phyloP scores from a whole-genome alignment of 2,888 invertebrate species.

The Ormyrus labotus region DNA sequence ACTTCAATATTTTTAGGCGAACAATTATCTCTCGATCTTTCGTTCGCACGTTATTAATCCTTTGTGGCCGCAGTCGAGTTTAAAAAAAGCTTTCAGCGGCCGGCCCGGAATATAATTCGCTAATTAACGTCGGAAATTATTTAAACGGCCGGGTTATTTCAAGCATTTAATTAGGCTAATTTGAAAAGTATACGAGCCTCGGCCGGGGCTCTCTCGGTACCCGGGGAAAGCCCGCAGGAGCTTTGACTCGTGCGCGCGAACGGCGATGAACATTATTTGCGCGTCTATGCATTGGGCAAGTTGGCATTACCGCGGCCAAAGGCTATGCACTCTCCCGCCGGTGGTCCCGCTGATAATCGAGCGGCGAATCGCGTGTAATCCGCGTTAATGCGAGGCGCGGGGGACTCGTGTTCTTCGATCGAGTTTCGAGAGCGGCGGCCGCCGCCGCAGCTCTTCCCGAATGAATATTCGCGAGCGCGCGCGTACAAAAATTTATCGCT shows the following conservation, averaged over 20 bases:
- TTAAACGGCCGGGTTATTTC: slow-evolving; percentile 19
- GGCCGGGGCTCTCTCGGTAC: too few relatives aligned
- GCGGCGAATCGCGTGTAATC: slow-evolving; percentile 24
- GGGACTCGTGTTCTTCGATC: too few relatives aligned
- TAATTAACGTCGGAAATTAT: slow-evolving; percentile 19
- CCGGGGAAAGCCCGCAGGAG: not conserved
- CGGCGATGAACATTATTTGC: slow-evolving; percentile 32
- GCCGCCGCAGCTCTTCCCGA: not conserved
- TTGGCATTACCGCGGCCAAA: slow-evolving; percentile 22
- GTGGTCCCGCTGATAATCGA: slow-evolving; percentile 35
- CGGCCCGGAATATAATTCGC: not conserved
- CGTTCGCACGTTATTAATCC: too few relatives aligned
- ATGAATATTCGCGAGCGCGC: too few relatives aligned
- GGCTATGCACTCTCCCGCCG: not conserved
- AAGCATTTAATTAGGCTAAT: slow-evolving; percentile 46
- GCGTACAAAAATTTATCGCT: too few relatives aligned
- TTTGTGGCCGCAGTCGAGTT: too few relatives aligned
- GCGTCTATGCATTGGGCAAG: slow-evolving; percentile 22
- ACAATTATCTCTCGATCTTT: too few relatives aligned
- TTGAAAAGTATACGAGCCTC: slow-evolving; percentile 9
- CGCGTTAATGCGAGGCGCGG: slow-evolving; percentile 5
- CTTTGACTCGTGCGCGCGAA: not conserved
- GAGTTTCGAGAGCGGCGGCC: not conserved
- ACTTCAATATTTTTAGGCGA: too few relatives aligned
- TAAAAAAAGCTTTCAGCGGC: too few relatives aligned